Conservation (phyloP, 2,113 vertebrate genomes). For the Hippocampus guttulatus region DNA sequence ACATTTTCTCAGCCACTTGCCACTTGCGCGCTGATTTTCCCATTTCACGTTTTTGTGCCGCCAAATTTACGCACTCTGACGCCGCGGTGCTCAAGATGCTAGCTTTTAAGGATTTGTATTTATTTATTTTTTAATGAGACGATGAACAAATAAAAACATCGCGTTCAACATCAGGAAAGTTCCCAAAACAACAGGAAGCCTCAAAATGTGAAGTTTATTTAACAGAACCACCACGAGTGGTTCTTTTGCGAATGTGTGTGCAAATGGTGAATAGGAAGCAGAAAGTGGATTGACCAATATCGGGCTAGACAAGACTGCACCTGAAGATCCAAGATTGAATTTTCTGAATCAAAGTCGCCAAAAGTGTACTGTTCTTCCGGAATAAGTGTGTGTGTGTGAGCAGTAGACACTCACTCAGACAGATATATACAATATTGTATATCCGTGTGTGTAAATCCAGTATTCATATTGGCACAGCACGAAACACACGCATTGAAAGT, state of each 20-base stretch:
- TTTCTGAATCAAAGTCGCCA: conserved; percentile 44
- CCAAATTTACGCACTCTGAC: conserved; percentile 6
- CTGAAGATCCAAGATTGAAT: too few species aligned
- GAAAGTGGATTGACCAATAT: too few species aligned
- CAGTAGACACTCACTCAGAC: conserved; percentile 24
- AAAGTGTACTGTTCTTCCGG: conserved; percentile 39
- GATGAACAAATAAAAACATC: neutral
- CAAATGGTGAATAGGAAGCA: too few species aligned
- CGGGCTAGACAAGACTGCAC: conserved; percentile 15
- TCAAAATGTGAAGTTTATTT: neutral
- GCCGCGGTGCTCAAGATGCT: neutral
- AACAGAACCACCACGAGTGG: neutral
- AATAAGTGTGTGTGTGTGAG: conserved; percentile 43
- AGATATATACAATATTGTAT: conserved; percentile 1
- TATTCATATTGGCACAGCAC: conserved; percentile 31
- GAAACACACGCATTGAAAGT: conserved; percentile 21
- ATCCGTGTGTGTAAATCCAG: conserved; percentile 36
- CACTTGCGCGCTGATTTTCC: conserved; percentile 46
- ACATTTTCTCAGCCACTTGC: conserved; percentile 28
- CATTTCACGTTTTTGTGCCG: conserved; percentile 24
- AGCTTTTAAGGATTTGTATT: neutral
- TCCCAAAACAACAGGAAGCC: neutral
- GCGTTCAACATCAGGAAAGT: neutral
- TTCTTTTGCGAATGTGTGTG: too few species aligned
- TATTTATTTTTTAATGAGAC: neutral